Evolutionary conservation across 1,140 invertebrate genomes (phyloP), one percentile per base, ranked within the genome.

Genomic region (Drosophila paulistorum): DNA sequence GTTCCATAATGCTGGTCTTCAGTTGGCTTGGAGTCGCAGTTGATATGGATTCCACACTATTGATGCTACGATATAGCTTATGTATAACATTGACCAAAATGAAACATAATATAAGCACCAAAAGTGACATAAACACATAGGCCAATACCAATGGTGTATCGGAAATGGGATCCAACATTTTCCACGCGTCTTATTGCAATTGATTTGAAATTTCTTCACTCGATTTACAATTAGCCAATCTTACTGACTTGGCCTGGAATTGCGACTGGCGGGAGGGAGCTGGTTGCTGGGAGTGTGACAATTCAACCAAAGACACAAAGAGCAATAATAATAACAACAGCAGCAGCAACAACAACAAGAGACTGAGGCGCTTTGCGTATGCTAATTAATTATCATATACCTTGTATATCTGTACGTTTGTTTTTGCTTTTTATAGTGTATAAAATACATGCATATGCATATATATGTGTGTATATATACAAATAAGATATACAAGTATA

Each of bases 11-110:
- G 55, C 79, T 61, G 63, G 83, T 81, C 74, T 76, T 86, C 59
- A 72, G 51, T 62, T 62, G 39, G 30, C 45, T 57, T 39, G 70
- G 60, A 39, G 61, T 60, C 57, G 64, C 30, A 48, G 33, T 77
- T 9, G 70, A 37, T 64, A 70, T 71, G 39, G 23, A 55, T 42
- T 54, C 33, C 45, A 30, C 60, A 42, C 39, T 66, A 60, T 59
- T 69, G 60, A 78, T 77, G 63, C 77, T 74, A 51, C 81, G 74
- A 80, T 91, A 90, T 14, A 91, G 69, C 63, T 84, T 91, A 55
- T 91, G 90, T 54, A 85, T 74, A 48, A 91, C 85, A 81, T 91
- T 91, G 62, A 91, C 76, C 33, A 91, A 39, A 64, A 91, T 91
- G 35, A 91, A 91, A 68, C 90, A 81, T 9, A 91, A 57, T 41